Evolutionary conservation across 1,140 invertebrate species (phyloP).

Genomic region (Drosophila nannoptera): DNA sequence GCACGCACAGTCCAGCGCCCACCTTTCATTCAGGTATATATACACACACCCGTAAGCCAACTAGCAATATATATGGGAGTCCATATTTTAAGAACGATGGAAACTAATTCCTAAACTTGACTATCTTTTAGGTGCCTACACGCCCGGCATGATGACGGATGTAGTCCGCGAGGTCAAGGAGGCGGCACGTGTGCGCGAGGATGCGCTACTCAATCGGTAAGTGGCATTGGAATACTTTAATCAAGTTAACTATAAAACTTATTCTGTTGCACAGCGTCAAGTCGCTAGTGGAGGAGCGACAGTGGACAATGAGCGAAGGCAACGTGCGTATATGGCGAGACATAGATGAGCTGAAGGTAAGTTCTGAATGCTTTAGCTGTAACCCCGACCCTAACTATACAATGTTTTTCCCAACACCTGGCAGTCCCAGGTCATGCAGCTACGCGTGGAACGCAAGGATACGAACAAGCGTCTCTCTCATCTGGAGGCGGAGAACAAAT

Average conservation of each 20-base stretch:
- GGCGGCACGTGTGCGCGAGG: slow-evolving; percentile 85
- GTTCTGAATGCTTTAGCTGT: background rate
- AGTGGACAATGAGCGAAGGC: slow-evolving; percentile 79
- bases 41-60: background rate
- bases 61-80: too few species aligned
- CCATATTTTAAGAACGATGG: too few species aligned
- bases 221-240: background rate
- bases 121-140: slow-evolving; percentile 80
- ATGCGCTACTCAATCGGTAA: slow-evolving; percentile 82
- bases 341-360: slow-evolving; percentile 77
- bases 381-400: background rate
- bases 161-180: slow-evolving; percentile 87
- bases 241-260: background rate
- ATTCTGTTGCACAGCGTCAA: slow-evolving; percentile 77
- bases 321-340: slow-evolving; percentile 78
- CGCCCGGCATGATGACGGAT: slow-evolving; percentile 87
- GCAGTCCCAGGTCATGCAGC: slow-evolving; percentile 65
- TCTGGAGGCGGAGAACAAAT: slow-evolving; percentile 76
- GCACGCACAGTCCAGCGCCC: slow-evolving; percentile 78
- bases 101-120: background rate
- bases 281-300: slow-evolving; percentile 82
- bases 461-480: slow-evolving; percentile 70
- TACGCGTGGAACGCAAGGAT: slow-evolving; percentile 71
- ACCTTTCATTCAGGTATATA: slow-evolving; percentile 78
- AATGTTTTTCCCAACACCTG: background rate